Evolutionary conservation across 2,888 invertebrate genomes (phyloP), one percentile per base, ranked within the genome.

Genomic region (Muschampia plurimacula): DNA sequence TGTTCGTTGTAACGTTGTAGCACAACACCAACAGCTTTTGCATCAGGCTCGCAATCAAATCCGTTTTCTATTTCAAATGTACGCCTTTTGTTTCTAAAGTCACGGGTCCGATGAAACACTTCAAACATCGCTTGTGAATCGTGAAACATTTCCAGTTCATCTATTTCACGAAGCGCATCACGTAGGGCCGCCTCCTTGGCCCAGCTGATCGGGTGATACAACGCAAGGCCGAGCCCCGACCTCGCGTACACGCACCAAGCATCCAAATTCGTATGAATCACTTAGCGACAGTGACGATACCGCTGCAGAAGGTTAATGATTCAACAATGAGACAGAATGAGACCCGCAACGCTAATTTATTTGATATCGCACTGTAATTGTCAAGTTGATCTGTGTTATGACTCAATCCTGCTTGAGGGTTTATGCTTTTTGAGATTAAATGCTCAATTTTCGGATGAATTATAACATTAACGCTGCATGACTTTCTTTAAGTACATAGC

Each of bases 211-310:
- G 75, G 67, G 55, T 74, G 82, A 81, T 81, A 82, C 74, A 66
- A 78, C 81, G 83, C 90, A 89, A 91, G 92, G 92, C 84, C 87
- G 83, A 82, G 74, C 77, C 77, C 75, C 82, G 88, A 86, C 92
- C 93, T 92, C 89, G 89, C 81, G 82, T 72, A 67, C 62, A 74
- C 77, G 79, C 74, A 73, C 67, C 44, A 52, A 77, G 78, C 79
- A 80, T 80, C 80, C 80, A 77, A 80, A 80, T 77, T 77, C 66
- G 72, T 73, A 72, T 74, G 74, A 75, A 70, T 75, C 75, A 74
- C 72, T 71, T 69, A 41, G 46, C 46, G 65, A 71, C 70, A 65
- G 57, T 70, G 65, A 59, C 41, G 65, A 71, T 65, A 71, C 70
- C 71, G 69, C 62, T 36, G 55, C 74, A 60, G 67, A 72, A 72